phyloP scores from a whole-genome alignment of 37 sponge, comb jelly and placozoan species.

The Petrosia ficiformis region DNA sequence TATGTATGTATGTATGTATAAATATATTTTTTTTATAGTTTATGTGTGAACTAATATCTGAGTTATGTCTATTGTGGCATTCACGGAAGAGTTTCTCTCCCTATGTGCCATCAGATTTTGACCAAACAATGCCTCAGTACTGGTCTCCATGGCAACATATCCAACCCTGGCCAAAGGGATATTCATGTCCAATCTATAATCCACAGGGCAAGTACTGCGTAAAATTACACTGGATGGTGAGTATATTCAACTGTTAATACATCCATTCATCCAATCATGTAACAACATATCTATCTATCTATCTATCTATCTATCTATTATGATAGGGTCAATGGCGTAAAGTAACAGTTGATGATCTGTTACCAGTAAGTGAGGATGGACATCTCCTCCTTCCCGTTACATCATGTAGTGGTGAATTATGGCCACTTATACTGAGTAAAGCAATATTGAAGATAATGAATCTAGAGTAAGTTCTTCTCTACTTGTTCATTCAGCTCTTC shows the following conservation, averaged over 20 bases:
- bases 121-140: background rate
- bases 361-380: conserved; percentile 66
- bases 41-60: conserved; percentile 70
- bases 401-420: conserved; percentile 64
- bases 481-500: background rate
- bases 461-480: conserved; percentile 72
- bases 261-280: no score
- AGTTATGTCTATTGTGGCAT: conserved; percentile 68
- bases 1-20: no score
- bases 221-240: conserved; percentile 92
- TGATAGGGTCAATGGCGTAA: conserved; percentile 92
- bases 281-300: no score
- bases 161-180: conserved; percentile 86
- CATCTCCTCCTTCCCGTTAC: conserved; percentile 73
- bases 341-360: conserved; percentile 82
- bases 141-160: conserved; percentile 98
- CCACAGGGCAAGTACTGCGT: conserved; percentile 88
- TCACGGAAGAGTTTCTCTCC: conserved; percentile 3
- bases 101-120: background rate
- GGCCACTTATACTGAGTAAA: conserved; percentile 87
- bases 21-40: conserved; percentile 29
- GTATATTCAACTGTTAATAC: no score
- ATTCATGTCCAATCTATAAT: conserved; percentile 53
- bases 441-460: conserved; percentile 88
- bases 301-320: background rate